Evolutionary conservation across 1,140 invertebrate species (phyloP).

Genomic region (Trialeurodes vaporariorum): DNA sequence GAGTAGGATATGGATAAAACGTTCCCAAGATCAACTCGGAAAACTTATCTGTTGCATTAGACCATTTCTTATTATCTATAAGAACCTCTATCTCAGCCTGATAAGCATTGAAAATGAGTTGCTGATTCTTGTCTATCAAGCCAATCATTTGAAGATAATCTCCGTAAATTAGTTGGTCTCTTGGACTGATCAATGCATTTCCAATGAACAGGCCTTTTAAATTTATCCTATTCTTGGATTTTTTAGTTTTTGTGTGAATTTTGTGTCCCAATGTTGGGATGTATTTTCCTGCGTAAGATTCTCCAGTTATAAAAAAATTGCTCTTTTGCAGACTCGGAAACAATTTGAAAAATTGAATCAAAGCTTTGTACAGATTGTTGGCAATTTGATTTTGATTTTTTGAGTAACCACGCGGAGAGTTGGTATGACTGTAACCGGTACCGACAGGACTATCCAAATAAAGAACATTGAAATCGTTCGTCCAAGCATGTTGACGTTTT

Average conservation of each 20-base stretch:
- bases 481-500: conserved; percentile 18
- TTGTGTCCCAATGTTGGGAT: conserved; percentile 63
- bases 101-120: background rate
- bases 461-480: conserved; percentile 30
- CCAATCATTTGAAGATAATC: conserved; percentile 51
- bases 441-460: conserved; percentile 60
- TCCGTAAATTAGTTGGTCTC: conserved; percentile 48
- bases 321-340: conserved; percentile 51
- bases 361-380: conserved; percentile 16
- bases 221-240: conserved; percentile 25
- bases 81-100: background rate
- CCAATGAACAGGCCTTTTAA: conserved; percentile 45
- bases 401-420: conserved; percentile 44
- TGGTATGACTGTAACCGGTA: conserved; percentile 50
- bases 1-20: background rate
- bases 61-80: background rate
- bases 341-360: conserved; percentile 52
- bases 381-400: conserved; percentile 45
- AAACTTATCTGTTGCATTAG: background rate
- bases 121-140: conserved; percentile 40
- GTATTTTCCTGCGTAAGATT: conserved; percentile 79
- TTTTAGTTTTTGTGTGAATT: conserved; percentile 47
- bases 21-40: background rate
- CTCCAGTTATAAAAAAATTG: conserved; percentile 68
- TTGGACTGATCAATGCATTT: conserved; percentile 52